Base-by-base conservation (phyloP, 1,140 invertebrate species). In the Platyscapa corneri region DNA sequence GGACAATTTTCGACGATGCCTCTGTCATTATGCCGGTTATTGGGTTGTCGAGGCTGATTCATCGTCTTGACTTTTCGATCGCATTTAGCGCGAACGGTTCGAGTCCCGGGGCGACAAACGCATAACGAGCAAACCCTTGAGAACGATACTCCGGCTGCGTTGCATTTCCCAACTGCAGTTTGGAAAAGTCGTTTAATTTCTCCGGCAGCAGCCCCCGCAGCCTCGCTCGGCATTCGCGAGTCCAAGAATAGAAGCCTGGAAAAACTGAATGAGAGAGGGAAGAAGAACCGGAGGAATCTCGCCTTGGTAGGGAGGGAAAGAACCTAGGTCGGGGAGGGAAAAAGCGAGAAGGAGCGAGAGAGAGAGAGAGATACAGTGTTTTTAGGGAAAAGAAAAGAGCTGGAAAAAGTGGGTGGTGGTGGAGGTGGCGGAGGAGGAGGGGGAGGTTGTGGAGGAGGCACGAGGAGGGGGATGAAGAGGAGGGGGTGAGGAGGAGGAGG, bases 261-360 rank as follows among this genome's bases (percentile, higher is more conserved):
- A 86, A 86, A 86, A 67, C 79, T 86, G 84, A 86, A 86, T 86
- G 84, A 56, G 49, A 78, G 77, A 80, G 67, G 75, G 76, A 83
- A 53, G 74, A 64, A 72, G 80, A 72, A n/a, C 49, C 27, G 70
- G 39, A 39, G 60, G 67, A 74, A 74, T 82, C 64, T 46, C 76
- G 77, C 23, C 64, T 74, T 20, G 60, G 46, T n/a, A 82, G 65
- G 64, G 65, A 42, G 85, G 37, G 79, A 82, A 27, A 65, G 67
- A 67, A 37, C 42, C 53, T 75, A 77, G 74, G 46, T 30, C n/a
- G 82, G 70, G 46, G 23, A 76, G 82, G 70, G 82, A 83, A 86
- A 83, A 86, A 77, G 81, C 30, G 12, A 76, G 76, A 39, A 60
- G 46, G 79, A 78, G 64, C 76, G 86, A 85, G 85, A 74, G 70